A percentile compares a stretch with the other conserved stretches of the same genome.
phyloP scores from a whole-genome alignment of 2,888 invertebrate species.

The Yponomeuta malinellus region DNA sequence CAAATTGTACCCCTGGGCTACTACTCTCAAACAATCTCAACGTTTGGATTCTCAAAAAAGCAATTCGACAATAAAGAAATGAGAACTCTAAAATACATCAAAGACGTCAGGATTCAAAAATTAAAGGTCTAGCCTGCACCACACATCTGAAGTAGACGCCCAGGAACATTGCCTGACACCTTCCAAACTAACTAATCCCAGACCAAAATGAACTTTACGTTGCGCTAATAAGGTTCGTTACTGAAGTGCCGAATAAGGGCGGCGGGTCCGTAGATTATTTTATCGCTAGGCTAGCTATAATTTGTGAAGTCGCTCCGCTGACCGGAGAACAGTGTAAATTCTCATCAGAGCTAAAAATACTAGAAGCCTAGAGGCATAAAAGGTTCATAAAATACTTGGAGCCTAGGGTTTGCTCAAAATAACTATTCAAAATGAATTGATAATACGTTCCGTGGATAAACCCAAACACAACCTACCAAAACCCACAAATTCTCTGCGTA shows the following conservation, averaged over 20 bases:
- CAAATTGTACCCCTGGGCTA: conserved; percentile 25
- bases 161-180: not conserved
- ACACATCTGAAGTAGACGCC: not conserved
- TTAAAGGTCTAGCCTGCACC: not conserved
- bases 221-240: not conserved
- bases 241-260: not conserved
- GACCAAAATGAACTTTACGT: not conserved
- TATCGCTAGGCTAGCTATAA: conserved; percentile 4
- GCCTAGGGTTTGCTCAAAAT: not conserved
- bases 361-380: not conserved
- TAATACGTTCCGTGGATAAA: too few species aligned
- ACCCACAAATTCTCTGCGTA: too few species aligned
- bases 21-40: not conserved
- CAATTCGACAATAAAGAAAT: too few species aligned
- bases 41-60: too few species aligned
- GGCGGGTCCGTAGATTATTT: not conserved
- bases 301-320: not conserved
- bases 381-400: not conserved
- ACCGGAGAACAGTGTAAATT: not conserved
- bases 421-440: not conserved
- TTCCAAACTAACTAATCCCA: not conserved
- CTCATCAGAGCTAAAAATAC: not conserved
- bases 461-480: too few species aligned
- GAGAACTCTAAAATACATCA: too few species aligned
- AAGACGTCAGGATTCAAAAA: not conserved